Percentiles rank a stretch among this genome's conserved stretches.
Evolutionary conservation across 2,797 vertebrate species (phyloP).

Genomic region (Chloroceryle amazona): DNA sequence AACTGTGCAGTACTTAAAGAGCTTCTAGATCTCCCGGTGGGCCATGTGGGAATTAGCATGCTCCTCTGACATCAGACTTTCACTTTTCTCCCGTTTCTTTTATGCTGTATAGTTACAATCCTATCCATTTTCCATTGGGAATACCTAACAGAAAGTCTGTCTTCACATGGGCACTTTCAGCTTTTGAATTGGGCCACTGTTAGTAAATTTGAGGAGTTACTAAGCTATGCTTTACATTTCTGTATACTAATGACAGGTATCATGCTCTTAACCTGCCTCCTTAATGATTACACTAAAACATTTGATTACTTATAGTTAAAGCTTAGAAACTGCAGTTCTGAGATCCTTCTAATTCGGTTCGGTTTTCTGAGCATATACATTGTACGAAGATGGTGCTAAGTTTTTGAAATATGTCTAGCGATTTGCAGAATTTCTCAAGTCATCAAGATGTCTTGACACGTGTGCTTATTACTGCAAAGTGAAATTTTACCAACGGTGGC

Average conservation of each 20-base stretch:
- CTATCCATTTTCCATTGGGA: neutral
- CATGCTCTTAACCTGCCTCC: neutral
- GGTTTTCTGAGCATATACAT: neutral
- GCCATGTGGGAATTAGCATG: neutral
- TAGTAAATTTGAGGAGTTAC: neutral
- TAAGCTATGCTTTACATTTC: neutral
- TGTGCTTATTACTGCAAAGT: neutral
- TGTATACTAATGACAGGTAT: neutral
- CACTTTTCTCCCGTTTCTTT: neutral
- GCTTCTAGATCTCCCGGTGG: neutral
- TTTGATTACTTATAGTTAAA: neutral
- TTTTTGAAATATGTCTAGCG: neutral
- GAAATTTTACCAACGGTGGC: constrained; percentile 4
- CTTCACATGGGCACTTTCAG: neutral
- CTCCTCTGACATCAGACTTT: neutral
- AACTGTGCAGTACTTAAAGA: neutral
- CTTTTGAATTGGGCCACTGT: neutral
- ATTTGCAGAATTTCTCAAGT: constrained; percentile 29
- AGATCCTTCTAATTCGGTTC: neutral
- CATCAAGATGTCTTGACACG: neutral
- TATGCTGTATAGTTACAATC: neutral
- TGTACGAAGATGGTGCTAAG: neutral
- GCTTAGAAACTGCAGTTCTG: neutral
- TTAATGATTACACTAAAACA: neutral
- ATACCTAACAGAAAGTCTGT: neutral